Conservation (phyloP, 1,140 invertebrate genomes). For the Mycetomoellerius zeteki region DNA sequence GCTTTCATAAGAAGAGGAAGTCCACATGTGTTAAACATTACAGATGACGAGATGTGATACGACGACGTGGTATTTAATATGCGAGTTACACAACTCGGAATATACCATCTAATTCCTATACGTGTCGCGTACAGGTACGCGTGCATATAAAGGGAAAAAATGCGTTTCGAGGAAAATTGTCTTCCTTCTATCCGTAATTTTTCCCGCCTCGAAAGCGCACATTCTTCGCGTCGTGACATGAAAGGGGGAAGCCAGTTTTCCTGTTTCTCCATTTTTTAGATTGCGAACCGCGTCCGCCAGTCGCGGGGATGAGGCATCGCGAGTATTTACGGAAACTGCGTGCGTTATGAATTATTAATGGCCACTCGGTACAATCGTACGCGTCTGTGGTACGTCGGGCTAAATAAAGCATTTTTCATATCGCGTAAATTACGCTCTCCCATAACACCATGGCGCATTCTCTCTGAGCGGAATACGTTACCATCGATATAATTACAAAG, state of each 20-base stretch:
- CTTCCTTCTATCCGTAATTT: slow-evolving; percentile 54
- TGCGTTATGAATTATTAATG: slow-evolving; percentile 73
- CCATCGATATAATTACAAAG: slow-evolving; percentile 49
- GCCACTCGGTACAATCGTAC: slow-evolving; percentile 39
- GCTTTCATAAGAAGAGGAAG: slow-evolving; percentile 33
- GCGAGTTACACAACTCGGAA: slow-evolving; percentile 62
- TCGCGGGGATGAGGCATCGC: slow-evolving; percentile 35
- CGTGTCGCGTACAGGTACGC: neutral
- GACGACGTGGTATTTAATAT: slow-evolving; percentile 62
- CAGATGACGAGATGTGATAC: slow-evolving; percentile 63
- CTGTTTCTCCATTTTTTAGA: slow-evolving; percentile 48
- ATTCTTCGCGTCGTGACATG: slow-evolving; percentile 15
- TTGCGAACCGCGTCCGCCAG: slow-evolving; percentile 36
- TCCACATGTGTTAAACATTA: slow-evolving; percentile 43
- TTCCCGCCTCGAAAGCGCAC: slow-evolving; percentile 55
- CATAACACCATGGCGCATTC: slow-evolving; percentile 3
- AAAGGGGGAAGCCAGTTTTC: neutral
- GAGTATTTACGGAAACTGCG: slow-evolving; percentile 68
- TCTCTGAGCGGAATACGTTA: slow-evolving; percentile 24
- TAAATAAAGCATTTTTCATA: slow-evolving; percentile 63
- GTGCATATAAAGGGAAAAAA: neutral
- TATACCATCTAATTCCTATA: neutral
- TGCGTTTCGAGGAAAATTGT: neutral
- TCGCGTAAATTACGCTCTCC: slow-evolving; percentile 54
- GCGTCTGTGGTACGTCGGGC: slow-evolving; percentile 14